Conservation (phyloP, 2,888 invertebrate species). For the Plagodis dolabraria region DNA sequence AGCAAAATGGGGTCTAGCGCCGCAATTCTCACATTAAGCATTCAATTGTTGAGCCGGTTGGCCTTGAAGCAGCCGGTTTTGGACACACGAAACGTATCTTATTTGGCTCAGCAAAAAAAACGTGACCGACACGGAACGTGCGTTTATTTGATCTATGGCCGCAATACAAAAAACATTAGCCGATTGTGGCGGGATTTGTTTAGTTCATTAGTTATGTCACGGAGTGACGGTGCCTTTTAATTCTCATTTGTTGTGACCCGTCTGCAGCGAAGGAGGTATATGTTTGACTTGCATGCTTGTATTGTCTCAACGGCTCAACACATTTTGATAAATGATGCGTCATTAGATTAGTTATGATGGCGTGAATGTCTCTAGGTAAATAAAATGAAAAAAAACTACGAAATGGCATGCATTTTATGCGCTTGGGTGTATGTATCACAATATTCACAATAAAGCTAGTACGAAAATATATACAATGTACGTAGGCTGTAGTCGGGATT, state of each 20-base stretch:
- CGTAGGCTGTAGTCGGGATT: too few relatives aligned
- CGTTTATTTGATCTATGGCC: constrained; percentile 35
- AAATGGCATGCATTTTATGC: too few relatives aligned
- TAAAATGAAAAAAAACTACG: too few relatives aligned
- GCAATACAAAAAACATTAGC: constrained; percentile 27
- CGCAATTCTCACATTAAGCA: constrained; percentile 37
- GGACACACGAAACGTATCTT: constrained; percentile 61
- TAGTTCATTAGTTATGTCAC: constrained; percentile 11
- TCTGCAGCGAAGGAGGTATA: neutral
- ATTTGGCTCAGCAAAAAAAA: constrained; percentile 63
- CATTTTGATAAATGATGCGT: too few relatives aligned
- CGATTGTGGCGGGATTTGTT: constrained; percentile 5
- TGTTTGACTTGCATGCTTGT: too few relatives aligned
- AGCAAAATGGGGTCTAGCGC: constrained; percentile 31
- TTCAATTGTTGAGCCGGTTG: constrained; percentile 48
- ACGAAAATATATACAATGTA: too few relatives aligned
- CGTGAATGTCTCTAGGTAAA: too few relatives aligned
- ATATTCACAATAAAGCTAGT: too few relatives aligned
- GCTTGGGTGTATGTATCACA: too few relatives aligned
- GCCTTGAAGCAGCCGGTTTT: constrained; percentile 69
- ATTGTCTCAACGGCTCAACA: too few relatives aligned
- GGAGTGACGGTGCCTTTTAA: constrained; percentile 5
- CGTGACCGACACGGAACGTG: constrained; percentile 58
- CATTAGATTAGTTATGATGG: too few relatives aligned
- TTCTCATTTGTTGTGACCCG: constrained; percentile 1